Evolutionary conservation across 2,113 vertebrate species (phyloP), one percentile per base, ranked within the genome.

Genomic region (Percopsis transmontana): DNA sequence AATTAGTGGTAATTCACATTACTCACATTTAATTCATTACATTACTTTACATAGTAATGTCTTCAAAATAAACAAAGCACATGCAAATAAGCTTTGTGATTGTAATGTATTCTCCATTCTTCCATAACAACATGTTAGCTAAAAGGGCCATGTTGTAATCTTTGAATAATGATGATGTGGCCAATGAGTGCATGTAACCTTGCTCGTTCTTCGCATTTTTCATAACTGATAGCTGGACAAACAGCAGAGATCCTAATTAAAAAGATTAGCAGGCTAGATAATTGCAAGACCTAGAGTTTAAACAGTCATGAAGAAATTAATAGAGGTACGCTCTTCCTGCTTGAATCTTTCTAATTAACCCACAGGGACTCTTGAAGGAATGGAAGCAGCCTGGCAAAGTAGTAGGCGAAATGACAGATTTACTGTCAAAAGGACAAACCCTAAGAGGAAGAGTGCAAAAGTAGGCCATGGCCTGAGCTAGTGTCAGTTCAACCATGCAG

Each of bases 401-500:
- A 15, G 5, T 21, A 21, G 54, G 16, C 38, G 16, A 75, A 77
- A 54, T 33, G 41, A 23, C 21, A 0, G 47, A 50, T 23, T 0
- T 13, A 53, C 55, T 18, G 15, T 55, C 54, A 62, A 24, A 42
- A 21, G 21, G 11, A 41, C 33, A 20, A 5, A 23, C 24, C 52
- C 41, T 21, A 20, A 56, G 21, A 81, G 62, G 74, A 77, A 68
- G 72, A 75, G 74, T 60, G 65, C 45, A 58, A 79, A 86, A 84
- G 66, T 72, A 71, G 76, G 76, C 82, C 56, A 33, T 56, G 82
- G 76, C 79, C 68, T 27, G 66, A 75, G 70, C 78, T 75, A 86
- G 80, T 70, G 59, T 75, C 76, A 67, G 88, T 84, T 86, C 76
- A 85, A 83, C 74, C 68, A 66, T 81, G 85, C 53, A 18, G 67